phyloP scores from a whole-genome alignment of 2,888 invertebrate genomes.

The Holacanthella duospinosa region DNA sequence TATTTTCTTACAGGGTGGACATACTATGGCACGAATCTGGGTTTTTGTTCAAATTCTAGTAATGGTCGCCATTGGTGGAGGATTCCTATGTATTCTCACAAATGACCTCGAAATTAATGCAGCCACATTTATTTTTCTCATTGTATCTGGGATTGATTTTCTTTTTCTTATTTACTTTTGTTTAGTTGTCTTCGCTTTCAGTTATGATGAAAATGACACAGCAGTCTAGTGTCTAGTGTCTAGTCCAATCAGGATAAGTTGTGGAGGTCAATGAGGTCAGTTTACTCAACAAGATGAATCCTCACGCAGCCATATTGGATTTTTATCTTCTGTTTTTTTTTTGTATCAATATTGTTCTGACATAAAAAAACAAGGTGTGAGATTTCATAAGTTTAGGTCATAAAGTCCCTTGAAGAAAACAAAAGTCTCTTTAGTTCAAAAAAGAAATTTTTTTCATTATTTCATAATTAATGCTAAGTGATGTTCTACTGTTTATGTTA shows the following conservation, averaged over 20 bases:
- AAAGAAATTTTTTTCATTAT: no score
- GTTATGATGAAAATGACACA: background rate
- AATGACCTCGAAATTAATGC: constrained; percentile 35
- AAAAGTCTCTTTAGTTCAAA: no score
- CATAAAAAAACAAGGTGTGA: background rate
- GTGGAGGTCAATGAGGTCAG: no score
- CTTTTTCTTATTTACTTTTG: constrained; percentile 34
- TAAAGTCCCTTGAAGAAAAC: no score
- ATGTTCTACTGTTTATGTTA: no score
- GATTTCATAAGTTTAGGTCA: background rate
- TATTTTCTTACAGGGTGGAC: constrained; percentile 28
- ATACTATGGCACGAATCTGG: constrained; percentile 35
- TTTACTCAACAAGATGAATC: no score
- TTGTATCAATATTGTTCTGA: background rate
- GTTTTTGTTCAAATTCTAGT: constrained; percentile 35
- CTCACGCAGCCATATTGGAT: no score
- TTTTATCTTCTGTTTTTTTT: background rate
- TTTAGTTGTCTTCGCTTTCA: constrained; percentile 35
- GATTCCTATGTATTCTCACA: constrained; percentile 35
- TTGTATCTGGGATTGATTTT: constrained; percentile 33
- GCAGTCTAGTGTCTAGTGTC: background rate
- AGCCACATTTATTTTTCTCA: constrained; percentile 30
- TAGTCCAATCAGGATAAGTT: no score
- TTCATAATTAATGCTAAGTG: no score
- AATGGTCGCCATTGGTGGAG: constrained; percentile 35